Conservation (phyloP, 2,113 vertebrate species). For the mouse (Mus musculus) region DNA sequence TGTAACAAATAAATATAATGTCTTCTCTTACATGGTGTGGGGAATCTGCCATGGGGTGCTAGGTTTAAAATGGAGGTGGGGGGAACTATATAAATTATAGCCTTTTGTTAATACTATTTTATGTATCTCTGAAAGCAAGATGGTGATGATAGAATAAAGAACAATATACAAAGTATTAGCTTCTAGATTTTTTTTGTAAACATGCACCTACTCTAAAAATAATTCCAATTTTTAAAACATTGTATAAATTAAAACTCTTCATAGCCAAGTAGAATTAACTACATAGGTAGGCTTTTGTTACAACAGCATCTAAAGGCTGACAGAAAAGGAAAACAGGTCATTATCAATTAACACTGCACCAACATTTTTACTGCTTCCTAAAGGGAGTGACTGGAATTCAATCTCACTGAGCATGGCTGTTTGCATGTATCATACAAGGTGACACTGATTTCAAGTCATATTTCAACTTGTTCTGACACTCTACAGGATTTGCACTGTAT, state of each 20-base stretch:
- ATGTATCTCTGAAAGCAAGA: neutral
- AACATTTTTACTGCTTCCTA: conserved; percentile 13
- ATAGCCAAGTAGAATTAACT: conserved; percentile 41
- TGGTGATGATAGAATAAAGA: neutral
- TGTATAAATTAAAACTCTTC: conserved; percentile 5
- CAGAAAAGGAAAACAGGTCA: neutral
- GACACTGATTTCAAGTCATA: conserved; percentile 20
- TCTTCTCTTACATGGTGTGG: neutral
- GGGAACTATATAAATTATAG: neutral
- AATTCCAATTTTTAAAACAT: neutral
- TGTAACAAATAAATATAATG: neutral
- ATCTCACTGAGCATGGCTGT: neutral
- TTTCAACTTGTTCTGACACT: neutral
- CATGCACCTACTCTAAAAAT: conserved; percentile 15
- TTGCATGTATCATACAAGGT: neutral
- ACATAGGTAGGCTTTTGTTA: neutral
- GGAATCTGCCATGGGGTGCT: neutral
- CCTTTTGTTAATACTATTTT: neutral
- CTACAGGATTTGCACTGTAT: neutral
- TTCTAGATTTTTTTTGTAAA: conserved; percentile 37
- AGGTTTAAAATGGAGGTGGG: neutral
- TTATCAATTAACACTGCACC: neutral
- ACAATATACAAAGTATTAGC: neutral
- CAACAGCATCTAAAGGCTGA: conserved; percentile 13
- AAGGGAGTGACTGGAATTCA: conserved; percentile 9